These are phyloP conservation scores for Athrips mouffetella DNA, from an alignment of 2,888 invertebrate genomes.

Conservation along the genomic window DNA sequence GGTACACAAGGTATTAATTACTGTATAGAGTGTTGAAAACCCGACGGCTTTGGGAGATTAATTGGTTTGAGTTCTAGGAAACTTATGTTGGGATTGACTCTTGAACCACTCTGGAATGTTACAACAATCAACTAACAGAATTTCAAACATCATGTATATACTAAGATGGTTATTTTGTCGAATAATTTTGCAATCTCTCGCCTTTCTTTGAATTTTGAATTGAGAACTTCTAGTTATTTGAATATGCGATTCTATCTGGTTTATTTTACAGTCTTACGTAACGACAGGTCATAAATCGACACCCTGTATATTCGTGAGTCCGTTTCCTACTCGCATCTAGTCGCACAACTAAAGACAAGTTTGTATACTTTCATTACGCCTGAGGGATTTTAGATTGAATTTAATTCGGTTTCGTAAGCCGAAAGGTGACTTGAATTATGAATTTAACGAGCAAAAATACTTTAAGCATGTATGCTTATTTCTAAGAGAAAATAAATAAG, in stretches of 20 bases:
- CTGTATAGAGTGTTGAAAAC: conserved; percentile 2
- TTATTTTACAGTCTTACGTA: not conserved
- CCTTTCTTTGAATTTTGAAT: too few species aligned
- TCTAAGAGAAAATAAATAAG: not conserved
- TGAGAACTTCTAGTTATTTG: too few species aligned
- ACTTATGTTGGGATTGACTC: too few species aligned
- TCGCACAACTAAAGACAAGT: not conserved
- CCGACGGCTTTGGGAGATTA: not conserved
- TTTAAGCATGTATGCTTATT: not conserved
- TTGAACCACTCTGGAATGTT: too few species aligned
- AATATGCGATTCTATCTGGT: too few species aligned
- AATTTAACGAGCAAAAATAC: not conserved
- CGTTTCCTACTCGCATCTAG: conserved; percentile 2
- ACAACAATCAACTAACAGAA: too few species aligned
- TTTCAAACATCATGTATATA: too few species aligned
- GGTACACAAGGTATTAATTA: conserved; percentile 29
- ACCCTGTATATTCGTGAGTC: not conserved
- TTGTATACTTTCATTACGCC: conserved; percentile 11
- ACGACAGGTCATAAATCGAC: conserved; percentile 3
- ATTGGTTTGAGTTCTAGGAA: too few species aligned
- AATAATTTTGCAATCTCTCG: too few species aligned
- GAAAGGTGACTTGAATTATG: conserved; percentile 5
- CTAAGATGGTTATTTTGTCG: too few species aligned
- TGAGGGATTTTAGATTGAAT: conserved; percentile 8
- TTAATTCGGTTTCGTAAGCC: conserved; percentile 1